Percentiles rank a stretch among this genome's conserved stretches.
Conservation (phyloP, 2,888 invertebrate species). For the Hydrotaea diabolus region DNA sequence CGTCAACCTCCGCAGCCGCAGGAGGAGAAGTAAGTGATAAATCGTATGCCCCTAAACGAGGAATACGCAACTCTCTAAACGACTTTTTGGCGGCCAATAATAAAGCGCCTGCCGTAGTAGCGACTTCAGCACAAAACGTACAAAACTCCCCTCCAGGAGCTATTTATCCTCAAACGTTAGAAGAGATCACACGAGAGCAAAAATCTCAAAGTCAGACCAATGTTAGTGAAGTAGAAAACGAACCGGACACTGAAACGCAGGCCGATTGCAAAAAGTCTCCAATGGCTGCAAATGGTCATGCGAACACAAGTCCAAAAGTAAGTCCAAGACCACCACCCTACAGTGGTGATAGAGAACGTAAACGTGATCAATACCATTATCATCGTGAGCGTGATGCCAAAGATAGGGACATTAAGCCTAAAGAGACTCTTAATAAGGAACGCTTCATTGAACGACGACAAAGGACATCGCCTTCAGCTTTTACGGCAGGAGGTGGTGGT, state of each 20-base stretch:
- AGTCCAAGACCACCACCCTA: constrained; percentile 52
- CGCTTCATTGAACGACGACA: constrained; percentile 60
- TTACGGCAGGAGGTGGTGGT: constrained; percentile 40
- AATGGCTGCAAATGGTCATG: constrained; percentile 75
- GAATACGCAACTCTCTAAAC: constrained; percentile 81
- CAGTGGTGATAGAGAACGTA: constrained; percentile 55
- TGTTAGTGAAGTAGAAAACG: constrained; percentile 37
- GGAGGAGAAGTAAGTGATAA: constrained; percentile 75
- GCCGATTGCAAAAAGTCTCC: constrained; percentile 73
- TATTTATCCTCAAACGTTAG: constrained; percentile 72
- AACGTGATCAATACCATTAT: constrained; percentile 60
- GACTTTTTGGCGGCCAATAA: constrained; percentile 80
- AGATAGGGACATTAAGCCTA: constrained; percentile 44
- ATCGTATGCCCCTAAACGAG: constrained; percentile 62
- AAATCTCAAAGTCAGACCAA: constrained; percentile 45
- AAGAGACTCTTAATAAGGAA: constrained; percentile 51
- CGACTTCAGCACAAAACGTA: constrained; percentile 55
- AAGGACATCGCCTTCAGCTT: constrained; percentile 48
- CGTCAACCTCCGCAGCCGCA: constrained; percentile 47
- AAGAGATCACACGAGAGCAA: constrained; percentile 66
- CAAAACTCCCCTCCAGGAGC: constrained; percentile 64
- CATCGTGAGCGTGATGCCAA: constrained; percentile 56
- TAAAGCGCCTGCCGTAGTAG: constrained; percentile 75
- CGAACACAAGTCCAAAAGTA: constrained; percentile 74
- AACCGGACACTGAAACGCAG: constrained; percentile 72